Evolutionary conservation across 2,113 vertebrate genomes (phyloP).

Genomic region (Neodon shergylaensis): DNA sequence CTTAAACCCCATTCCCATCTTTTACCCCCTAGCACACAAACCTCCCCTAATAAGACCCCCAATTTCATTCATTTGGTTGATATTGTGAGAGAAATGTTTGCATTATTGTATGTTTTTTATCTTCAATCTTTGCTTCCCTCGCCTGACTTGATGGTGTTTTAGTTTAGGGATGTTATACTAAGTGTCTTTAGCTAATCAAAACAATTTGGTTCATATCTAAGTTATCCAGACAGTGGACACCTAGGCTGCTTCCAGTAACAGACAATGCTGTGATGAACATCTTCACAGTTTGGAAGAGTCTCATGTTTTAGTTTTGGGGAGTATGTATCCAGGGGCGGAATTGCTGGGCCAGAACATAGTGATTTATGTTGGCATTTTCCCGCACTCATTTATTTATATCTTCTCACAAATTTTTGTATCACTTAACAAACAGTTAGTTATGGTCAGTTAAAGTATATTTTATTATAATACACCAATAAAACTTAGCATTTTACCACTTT

Average conservation of each 20-base stretch:
- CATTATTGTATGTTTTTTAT: not conserved
- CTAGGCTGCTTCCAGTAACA: not conserved
- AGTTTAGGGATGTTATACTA: not conserved
- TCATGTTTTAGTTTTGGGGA: not conserved
- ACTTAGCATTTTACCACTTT: not conserved
- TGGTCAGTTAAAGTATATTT: slow-evolving; percentile 9
- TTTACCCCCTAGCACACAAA: not conserved
- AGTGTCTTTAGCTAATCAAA: not conserved
- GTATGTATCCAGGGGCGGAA: not conserved
- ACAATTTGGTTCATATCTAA: slow-evolving; percentile 8
- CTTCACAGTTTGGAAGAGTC: not conserved
- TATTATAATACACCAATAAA: not conserved
- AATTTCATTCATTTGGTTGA: not conserved
- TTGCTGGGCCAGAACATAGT: not conserved
- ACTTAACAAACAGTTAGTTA: not conserved
- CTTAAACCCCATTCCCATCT: not conserved
- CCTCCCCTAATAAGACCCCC: not conserved
- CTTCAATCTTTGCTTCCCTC: not conserved
- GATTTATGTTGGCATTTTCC: not conserved
- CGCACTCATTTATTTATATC: not conserved
- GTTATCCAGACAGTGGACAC: not conserved
- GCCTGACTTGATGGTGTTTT: not conserved
- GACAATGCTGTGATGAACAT: not conserved
- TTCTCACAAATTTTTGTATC: not conserved
- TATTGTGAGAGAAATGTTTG: not conserved